phyloP scores from a whole-genome alignment of 2,888 invertebrate genomes.

The Imbricaverruca yamaguchii region DNA sequence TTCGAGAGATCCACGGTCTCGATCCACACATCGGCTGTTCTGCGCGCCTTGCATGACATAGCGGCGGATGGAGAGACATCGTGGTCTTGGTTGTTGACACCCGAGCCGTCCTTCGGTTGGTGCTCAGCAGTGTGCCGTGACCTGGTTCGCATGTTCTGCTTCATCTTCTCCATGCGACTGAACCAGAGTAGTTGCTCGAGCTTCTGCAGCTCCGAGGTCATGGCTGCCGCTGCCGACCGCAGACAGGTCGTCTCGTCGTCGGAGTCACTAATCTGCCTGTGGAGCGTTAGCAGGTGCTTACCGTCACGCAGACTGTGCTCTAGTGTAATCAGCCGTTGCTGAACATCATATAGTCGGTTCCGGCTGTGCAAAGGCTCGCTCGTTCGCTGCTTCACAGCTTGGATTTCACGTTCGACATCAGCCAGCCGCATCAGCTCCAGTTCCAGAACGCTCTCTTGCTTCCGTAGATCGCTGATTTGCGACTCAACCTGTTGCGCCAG shows the following conservation, averaged over 20 bases:
- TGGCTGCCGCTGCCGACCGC: neutral
- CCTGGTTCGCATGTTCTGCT: neutral
- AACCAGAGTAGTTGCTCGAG: slow-evolving; percentile 2
- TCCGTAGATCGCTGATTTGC: neutral
- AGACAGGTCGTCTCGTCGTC: neutral
- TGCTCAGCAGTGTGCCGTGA: no score
- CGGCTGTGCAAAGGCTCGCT: neutral
- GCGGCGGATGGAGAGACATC: no score
- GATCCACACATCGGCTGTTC: no score
- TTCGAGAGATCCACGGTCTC: no score
- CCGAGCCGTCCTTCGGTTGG: no score
- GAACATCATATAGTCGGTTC: neutral
- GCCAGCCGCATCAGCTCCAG: neutral
- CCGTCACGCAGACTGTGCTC: neutral
- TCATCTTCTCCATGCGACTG: neutral
- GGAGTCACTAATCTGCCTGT: neutral
- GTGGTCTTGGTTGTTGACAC: no score
- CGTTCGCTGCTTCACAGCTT: neutral
- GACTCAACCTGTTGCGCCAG: neutral
- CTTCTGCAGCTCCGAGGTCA: neutral
- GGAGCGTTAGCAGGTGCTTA: neutral
- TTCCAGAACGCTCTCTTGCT: neutral
- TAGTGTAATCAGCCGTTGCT: neutral
- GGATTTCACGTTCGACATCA: neutral
- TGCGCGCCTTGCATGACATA: no score